Conservation (phyloP, 2,797 vertebrate genomes). For the Tokudaia muenninki region DNA sequence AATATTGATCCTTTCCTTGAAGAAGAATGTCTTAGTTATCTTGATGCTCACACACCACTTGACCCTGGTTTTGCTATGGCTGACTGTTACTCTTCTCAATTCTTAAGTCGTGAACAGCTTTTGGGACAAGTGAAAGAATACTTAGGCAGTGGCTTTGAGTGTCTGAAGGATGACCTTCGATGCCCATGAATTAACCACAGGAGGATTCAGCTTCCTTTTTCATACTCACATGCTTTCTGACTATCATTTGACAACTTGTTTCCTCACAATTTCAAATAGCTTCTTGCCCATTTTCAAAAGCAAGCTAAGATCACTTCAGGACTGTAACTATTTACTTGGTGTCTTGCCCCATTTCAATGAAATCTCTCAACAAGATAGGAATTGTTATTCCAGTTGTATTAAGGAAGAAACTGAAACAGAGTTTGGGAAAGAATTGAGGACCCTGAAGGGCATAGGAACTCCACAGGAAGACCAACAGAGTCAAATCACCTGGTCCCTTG, state of each 20-base stretch:
- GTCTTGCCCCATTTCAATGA: not conserved
- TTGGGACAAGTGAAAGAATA: constrained; percentile 38
- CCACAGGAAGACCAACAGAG: not conserved
- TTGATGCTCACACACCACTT: not conserved
- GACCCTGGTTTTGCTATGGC: not conserved
- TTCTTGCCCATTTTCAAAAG: constrained; percentile 38
- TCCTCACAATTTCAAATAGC: constrained; percentile 41
- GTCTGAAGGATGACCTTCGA: constrained; percentile 33
- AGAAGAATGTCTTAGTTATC: not conserved
- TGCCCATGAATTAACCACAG: not conserved
- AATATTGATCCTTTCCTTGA: not conserved
- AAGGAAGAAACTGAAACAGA: constrained; percentile 27
- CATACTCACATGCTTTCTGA: not conserved
- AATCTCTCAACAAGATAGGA: not conserved
- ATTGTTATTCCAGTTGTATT: constrained; percentile 39
- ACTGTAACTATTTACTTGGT: constrained; percentile 7
- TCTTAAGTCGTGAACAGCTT: not conserved
- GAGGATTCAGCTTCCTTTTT: constrained; percentile 5
- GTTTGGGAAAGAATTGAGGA: not conserved
- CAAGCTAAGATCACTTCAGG: not conserved
- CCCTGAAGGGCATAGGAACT: not conserved
- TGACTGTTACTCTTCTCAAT: not conserved
- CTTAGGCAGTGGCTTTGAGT: not conserved
- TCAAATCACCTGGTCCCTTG: not conserved
- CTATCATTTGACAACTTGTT: not conserved